Base-by-base conservation (phyloP, 1,140 invertebrate species). In the Leptonema lineaticorne region DNA sequence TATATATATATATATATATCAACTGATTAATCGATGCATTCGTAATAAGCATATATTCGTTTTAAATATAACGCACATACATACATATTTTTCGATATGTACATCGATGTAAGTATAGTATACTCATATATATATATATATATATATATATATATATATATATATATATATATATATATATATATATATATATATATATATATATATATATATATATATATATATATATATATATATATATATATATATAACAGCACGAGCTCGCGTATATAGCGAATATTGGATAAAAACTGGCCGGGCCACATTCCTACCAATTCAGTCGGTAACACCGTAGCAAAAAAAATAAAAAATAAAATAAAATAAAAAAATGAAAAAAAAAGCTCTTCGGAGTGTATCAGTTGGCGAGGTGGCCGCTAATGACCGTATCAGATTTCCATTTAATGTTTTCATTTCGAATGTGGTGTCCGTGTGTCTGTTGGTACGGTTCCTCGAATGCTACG, bases 281-380 rank as follows among this genome's bases (percentile, higher is more conserved):
- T 56, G 69, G 62, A 71, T 45, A 71, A 71, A 71, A 71, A 71
- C 62, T 71, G 56, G 67, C 58, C 28, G 20, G 63, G 41, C 67
- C 56, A 53, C 70, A 72, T 72, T 72, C 70, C 70, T 41, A 20
- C 28, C 67, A 68, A 63, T 68, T 71, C 69, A 71, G 63, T 59
- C 60, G 59, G 65, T 67, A 64, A 29, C 57, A 57, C 45, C 26
- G 27, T 46, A 56, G 53, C 63, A 29, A 53, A 37, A 50, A 27
- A 66, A 41, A 45, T 45, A 16, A 6, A 14, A 6, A 45, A 3
- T 3, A 45, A 45, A 45, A 45, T 45, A 14, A 57, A 45, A 37
- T 29, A 14, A 69, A 66, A 66, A 65, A 66, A 65, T 18, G 16
- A 14, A 45, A 45, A 45, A 45, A 45, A 53, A 53, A 26, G 50